Evolutionary conservation across 2,888 invertebrate genomes (phyloP), one percentile per base, ranked within the genome.

Genomic region (Allolobophora icterica): DNA sequence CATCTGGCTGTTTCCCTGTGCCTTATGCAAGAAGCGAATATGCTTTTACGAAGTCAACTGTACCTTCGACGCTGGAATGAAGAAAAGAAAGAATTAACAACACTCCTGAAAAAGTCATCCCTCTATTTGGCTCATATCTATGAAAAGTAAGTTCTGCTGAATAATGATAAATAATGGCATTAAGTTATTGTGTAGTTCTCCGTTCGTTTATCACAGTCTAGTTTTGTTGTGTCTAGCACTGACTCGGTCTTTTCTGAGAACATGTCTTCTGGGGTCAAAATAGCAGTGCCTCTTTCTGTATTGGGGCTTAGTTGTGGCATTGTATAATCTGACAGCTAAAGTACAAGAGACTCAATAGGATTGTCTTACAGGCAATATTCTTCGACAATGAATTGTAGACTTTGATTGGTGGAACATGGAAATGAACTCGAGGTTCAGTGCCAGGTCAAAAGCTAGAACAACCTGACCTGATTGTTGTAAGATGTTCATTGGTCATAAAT

Each of bases 121-220:
- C 87, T 87, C 34, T 87, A 87, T 87, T 87, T 87, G 87, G 87
- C 87, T 87, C 87, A 35, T 35, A 8, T 87, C 38, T 87, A 87
- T 38, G 21, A 87, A 87, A 87, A 38, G 87, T 38, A 87, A 87
- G 87, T 87, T 87, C 38, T 87, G 21, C n/a, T 34, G 15, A 71
- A 71, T 71, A 71, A n/a, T 71, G n/a, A n/a, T n/a, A n/a, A 71
- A n/a, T 71, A n/a, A n/a, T 71, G 8, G 71, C n/a, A 17, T 11
- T n/a, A 30, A 17, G 21, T 21, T 52, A 52, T 52, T 24, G 21
- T 52, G 52, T 21, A 52, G 52, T 52, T 52, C 21, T 52, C 52
- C n/a, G 17, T 30, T 30, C 71, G 8, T 71, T 30, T 71, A 71
- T 5, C 13, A 1, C 5, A 52, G 11, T n/a, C 17, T 71, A n/a